Evolutionary conservation across 2,797 vertebrate species (phyloP), one percentile per base, ranked within the genome.

Genomic region (Oryzias dopingdopingensis): DNA sequence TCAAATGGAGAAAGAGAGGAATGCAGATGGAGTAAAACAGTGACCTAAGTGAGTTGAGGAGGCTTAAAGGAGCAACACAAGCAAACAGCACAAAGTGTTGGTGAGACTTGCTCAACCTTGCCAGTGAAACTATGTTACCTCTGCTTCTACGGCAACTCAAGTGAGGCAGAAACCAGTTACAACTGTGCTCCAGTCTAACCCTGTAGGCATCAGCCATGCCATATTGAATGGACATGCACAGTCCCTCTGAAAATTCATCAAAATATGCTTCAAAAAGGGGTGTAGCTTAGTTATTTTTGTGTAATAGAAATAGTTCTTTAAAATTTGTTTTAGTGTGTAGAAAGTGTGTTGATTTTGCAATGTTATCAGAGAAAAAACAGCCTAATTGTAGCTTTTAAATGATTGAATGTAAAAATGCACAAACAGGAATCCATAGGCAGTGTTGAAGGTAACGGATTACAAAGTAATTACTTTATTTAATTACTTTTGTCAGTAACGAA

Each of bases 111-210:
- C 76, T 82, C 86, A 90, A 90, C 87, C 87, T 90, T 90, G 89
- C 88, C 86, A 87, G 87, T 72, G 74, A 87, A 90, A 90, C 88
- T 88, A 86, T 86, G 89, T 87, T 88, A 89, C 84, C 85, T 85
- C 73, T 77, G 84, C 70, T 81, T 80, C 80, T 80, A 55, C 29
- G 8, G 47, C 62, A 32, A 62, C 82, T 78, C 77, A 62, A 43
- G 76, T 86, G 86, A 86, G 65, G 42, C 45, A 26, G 77, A 46
- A 37, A 57, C 78, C 76, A 77, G 76, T 57, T 71, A 62, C 70
- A 81, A 77, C 45, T 49, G 59, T 75, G 77, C 69, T 72, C 83
- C 72, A 12, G 49, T 78, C 74, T 82, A 76, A 73, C 59, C 82
- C 79, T 66, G 77, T 72, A 87, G 89, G 88, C 79, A 82, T 77